A percentile compares a stretch with the other conserved stretches of the same genome.
These are phyloP conservation scores for Aptenodytes forsteri DNA, from an alignment of 2,113 vertebrate species.

Conservation along the genomic window DNA sequence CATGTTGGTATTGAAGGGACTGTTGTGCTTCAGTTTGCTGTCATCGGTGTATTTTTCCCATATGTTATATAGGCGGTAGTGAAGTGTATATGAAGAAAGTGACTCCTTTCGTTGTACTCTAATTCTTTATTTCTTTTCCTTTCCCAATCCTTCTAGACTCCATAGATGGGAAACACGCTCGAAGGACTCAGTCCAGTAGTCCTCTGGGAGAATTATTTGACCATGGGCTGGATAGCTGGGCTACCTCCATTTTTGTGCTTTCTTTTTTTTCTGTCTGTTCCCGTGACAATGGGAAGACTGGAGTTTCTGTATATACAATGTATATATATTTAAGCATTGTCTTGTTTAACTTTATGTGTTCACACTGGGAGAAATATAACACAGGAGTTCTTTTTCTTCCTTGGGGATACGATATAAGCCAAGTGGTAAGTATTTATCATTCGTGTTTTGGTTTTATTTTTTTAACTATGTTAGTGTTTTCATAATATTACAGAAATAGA, in stretches of 20 bases:
- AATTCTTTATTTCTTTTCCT: neutral
- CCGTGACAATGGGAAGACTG: constrained; percentile 35
- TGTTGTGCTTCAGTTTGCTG: neutral
- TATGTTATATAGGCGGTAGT: neutral
- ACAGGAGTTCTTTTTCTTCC: constrained; percentile 74
- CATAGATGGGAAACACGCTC: constrained; percentile 74
- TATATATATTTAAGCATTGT: constrained; percentile 68
- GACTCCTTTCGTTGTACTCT: neutral
- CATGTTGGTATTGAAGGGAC: neutral
- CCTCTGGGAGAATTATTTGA: constrained; percentile 74
- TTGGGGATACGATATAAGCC: constrained; percentile 73
- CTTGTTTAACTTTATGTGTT: constrained; percentile 74
- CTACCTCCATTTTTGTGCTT: constrained; percentile 69
- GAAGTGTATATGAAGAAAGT: neutral
- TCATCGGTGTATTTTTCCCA: neutral
- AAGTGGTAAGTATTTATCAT: constrained; percentile 68
- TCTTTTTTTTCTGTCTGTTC: constrained; percentile 74
- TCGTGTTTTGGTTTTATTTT: neutral
- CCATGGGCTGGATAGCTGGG: constrained; percentile 76
- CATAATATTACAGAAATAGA: constrained; percentile 2
- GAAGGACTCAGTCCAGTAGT: constrained; percentile 72
- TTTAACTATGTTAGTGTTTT: constrained; percentile 4
- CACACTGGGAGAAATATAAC: constrained; percentile 76
- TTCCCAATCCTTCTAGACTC: constrained; percentile 50
- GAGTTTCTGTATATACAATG: constrained; percentile 67